Base-by-base conservation (phyloP, 2,113 vertebrate genomes). In the Himantopus leucocephalus region DNA sequence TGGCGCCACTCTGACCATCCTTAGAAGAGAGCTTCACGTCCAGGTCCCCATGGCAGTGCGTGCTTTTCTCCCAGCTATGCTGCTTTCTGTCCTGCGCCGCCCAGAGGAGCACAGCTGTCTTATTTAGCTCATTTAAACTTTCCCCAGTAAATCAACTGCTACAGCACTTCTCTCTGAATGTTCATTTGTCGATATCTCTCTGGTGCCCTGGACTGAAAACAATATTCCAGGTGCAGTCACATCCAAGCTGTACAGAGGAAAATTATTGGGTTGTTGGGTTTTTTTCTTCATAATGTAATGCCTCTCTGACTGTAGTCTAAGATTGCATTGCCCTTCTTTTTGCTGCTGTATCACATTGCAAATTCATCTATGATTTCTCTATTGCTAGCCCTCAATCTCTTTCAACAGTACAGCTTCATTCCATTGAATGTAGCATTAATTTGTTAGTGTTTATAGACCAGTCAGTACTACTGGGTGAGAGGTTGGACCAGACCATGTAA, bases 381-480 rank as follows among this genome's bases (percentile, higher is more conserved):
- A 16, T 76, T 83, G 70, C 62, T 30, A 73, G 58, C 45, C 32
- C 71, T 93, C 81, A 43, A 53, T 94, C 78, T 95, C 78, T 92
- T 91, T 83, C 66, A 76, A 55, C 66, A 58, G 27, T 27, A 26
- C 45, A 30, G 71, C 74, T 80, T 73, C 74, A 58, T 80, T 66
- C 45, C 81, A 55, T 13, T 9, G 18, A 93, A 85, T 73, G 53
- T 2, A 83, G 63, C 53, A 94, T 91, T 95, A 94, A 96, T 95
- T 93, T 92, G 48, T 91, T 75, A 56, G 92, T 92, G 77, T 91
- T 95, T 96, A 76, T 80, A 94, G 92, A 62, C 8, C 60, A 94
- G 84, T 26, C 58, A 72, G 58, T 35, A 60, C 70, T 90, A n/a
- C 45, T 93, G 90, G 85, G 35, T 53, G 62, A 82, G 87, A 79